These are phyloP conservation scores for Protophormia terraenovae DNA, from an alignment of 2,888 invertebrate genomes.

Conservation along the genomic window DNA sequence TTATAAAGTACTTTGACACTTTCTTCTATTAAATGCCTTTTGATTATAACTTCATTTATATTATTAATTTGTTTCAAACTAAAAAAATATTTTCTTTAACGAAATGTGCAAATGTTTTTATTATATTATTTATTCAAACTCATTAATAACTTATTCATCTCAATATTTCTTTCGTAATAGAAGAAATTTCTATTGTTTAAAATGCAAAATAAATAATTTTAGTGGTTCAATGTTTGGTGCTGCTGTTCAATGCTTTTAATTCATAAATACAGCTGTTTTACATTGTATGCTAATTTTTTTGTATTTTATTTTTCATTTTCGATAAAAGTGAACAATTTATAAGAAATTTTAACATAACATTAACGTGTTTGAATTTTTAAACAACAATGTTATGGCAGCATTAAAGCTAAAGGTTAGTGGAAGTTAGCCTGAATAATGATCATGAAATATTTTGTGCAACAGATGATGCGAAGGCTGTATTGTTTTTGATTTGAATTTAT, in stretches of 20 bases:
- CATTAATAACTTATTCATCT: background rate
- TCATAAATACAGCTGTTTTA: constrained; percentile 4
- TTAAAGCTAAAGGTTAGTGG: constrained; percentile 24
- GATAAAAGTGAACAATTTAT: background rate
- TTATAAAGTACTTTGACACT: constrained; percentile 36
- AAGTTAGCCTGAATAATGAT: constrained; percentile 27
- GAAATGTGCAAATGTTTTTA: constrained; percentile 33
- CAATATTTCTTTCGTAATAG: constrained; percentile 20
- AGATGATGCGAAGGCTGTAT: background rate
- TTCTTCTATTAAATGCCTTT: constrained; percentile 9
- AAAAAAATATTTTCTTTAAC: background rate
- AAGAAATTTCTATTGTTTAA: constrained; percentile 36
- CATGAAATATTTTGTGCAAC: background rate
- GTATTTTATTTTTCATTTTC: background rate
- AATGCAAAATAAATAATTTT: background rate
- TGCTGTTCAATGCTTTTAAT: constrained; percentile 47
- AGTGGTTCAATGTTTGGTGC: background rate
- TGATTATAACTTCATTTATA: background rate
- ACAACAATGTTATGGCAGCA: constrained; percentile 11
- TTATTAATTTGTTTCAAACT: background rate
- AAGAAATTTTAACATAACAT: constrained; percentile 6
- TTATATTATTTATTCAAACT: too few relatives aligned
- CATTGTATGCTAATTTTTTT: constrained; percentile 57
- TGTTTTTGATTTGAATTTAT: too few relatives aligned
- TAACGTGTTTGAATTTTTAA: background rate